Evolutionary conservation across 2,797 vertebrate genomes (phyloP).

Genomic region (Aulostomus chinensis): DNA sequence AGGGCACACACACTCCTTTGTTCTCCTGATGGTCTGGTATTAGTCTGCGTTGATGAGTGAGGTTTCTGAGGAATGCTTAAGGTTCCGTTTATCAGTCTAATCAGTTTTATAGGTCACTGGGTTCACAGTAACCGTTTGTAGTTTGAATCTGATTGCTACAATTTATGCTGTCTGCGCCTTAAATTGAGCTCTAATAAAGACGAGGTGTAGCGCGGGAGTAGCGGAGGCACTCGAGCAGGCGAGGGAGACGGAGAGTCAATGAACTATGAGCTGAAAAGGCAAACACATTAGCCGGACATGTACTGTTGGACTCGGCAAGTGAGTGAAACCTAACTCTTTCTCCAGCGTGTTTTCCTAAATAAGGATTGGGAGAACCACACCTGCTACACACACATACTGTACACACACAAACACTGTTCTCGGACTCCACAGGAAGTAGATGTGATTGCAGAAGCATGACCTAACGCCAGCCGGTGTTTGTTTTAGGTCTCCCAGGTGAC

Average conservation of each 20-base stretch:
- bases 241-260: conserved; percentile 5
- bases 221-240: conserved; percentile 13
- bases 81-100: conserved; percentile 55
- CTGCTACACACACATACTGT: conserved; percentile 63
- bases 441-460: conserved; percentile 81
- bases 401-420: conserved; percentile 47
- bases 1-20: conserved; percentile 33
- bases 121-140: conserved; percentile 61
- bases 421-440: conserved; percentile 76
- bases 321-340: conserved; percentile 66
- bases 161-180: conserved; percentile 61
- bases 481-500: conserved; percentile 82
- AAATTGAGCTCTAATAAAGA: conserved; percentile 44
- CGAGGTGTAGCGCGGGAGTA: not conserved
- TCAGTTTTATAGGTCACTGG: conserved; percentile 52
- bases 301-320: conserved; percentile 37
- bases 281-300: conserved; percentile 22
- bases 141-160: conserved; percentile 65
- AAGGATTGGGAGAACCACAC: conserved; percentile 65
- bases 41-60: conserved; percentile 60
- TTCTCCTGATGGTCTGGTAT: conserved; percentile 54
- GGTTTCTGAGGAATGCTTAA: conserved; percentile 55
- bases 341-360: conserved; percentile 51
- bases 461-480: conserved; percentile 80
- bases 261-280: conserved; percentile 16